Percentiles rank a stretch among this genome's conserved stretches.
phyloP scores from a whole-genome alignment of 2,888 invertebrate genomes.

The Leptinotarsa peninsularis region DNA sequence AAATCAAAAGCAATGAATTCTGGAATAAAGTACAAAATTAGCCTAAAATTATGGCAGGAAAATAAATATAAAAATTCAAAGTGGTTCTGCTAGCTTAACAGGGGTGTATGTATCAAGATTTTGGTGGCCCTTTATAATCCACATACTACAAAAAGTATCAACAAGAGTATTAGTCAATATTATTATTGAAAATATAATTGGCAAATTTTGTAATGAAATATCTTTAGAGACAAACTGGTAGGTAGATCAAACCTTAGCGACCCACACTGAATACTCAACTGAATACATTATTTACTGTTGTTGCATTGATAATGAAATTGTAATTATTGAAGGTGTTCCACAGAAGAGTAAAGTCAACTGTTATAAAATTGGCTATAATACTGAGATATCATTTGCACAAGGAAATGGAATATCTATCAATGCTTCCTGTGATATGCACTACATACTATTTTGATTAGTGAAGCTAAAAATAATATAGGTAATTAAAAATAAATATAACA shows the following conservation, averaged over 20 bases:
- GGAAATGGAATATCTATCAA: conserved; percentile 27
- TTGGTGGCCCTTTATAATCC: too few species aligned
- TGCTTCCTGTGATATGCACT: conserved; percentile 31
- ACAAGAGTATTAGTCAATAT: neutral
- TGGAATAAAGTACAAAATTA: too few species aligned
- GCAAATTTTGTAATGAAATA: neutral
- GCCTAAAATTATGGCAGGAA: too few species aligned
- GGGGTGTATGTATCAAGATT: too few species aligned
- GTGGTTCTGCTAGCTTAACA: too few species aligned
- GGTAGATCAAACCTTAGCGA: neutral
- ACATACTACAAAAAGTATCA: too few species aligned
- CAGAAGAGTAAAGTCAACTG: neutral
- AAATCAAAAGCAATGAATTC: too few species aligned
- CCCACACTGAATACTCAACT: neutral
- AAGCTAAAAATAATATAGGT: conserved; percentile 13
- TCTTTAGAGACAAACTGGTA: neutral
- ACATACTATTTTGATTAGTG: neutral
- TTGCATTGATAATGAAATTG: neutral
- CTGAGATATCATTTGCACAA: conserved; percentile 28
- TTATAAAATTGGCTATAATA: neutral
- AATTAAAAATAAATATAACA: conserved; percentile 24
- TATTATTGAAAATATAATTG: neutral
- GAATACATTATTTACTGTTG: neutral
- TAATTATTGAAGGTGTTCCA: neutral
- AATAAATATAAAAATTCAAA: too few species aligned